Percentiles rank a stretch among this genome's conserved stretches.
phyloP scores from a whole-genome alignment of 2,113 vertebrate species.

The Triplophysa siluroides region DNA sequence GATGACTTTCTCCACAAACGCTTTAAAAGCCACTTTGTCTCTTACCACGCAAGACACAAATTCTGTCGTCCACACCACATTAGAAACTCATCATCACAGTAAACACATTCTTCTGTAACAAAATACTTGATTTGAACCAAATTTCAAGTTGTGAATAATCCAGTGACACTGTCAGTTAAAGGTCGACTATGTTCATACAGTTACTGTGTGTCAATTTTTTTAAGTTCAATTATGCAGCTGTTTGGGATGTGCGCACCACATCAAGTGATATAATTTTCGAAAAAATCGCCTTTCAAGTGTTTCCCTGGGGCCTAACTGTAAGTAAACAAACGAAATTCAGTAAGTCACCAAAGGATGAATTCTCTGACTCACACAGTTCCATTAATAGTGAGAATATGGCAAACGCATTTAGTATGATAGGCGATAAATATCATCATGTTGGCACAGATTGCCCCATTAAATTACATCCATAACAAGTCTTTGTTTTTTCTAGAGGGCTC shows the following conservation, averaged over 20 bases:
- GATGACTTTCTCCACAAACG: not conserved
- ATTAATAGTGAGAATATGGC: not conserved
- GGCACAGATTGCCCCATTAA: slow-evolving; percentile 27
- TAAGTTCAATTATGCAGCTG: slow-evolving; percentile 69
- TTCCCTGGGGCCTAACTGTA: slow-evolving; percentile 15
- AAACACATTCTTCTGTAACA: slow-evolving; percentile 14
- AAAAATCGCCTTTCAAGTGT: slow-evolving; percentile 49
- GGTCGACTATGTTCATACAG: slow-evolving; percentile 43
- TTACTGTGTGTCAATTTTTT: slow-evolving; percentile 64
- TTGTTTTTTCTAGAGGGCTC: slow-evolving; percentile 13
- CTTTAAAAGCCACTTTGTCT: not conserved
- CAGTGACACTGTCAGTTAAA: slow-evolving; percentile 61
- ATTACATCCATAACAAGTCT: slow-evolving; percentile 15
- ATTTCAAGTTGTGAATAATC: slow-evolving; percentile 69
- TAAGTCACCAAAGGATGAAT: slow-evolving; percentile 17
- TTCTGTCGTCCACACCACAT: not conserved
- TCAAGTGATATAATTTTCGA: slow-evolving; percentile 25
- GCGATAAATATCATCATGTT: slow-evolving; percentile 4
- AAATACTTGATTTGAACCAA: slow-evolving; percentile 60
- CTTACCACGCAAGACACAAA: not conserved
- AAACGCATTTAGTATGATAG: slow-evolving; percentile 20
- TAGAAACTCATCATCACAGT: slow-evolving; percentile 2
- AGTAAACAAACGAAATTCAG: slow-evolving; percentile 34
- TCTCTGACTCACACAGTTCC: not conserved
- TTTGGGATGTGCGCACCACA: slow-evolving; percentile 41